Percentiles rank a stretch among this genome's conserved stretches.
Evolutionary conservation across 2,113 vertebrate species (phyloP).

Genomic region (Conger conger): DNA sequence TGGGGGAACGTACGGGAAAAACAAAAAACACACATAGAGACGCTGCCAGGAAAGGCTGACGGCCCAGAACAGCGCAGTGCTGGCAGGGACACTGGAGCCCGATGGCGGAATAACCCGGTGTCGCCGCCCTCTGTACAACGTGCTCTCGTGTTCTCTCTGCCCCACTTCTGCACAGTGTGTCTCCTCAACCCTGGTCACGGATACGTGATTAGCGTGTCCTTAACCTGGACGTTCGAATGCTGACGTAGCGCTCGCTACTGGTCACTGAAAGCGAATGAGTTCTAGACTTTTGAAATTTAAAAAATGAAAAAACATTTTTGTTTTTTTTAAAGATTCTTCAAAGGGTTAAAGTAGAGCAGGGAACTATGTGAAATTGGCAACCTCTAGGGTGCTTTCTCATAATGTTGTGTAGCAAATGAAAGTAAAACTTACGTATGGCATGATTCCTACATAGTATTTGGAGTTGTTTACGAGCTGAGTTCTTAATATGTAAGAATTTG

Average conservation of each 20-base stretch:
- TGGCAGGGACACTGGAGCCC: not conserved
- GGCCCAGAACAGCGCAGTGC: not conserved
- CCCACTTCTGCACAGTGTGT: not conserved
- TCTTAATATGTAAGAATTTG: not conserved
- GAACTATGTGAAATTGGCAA: not conserved
- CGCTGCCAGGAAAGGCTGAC: constrained; percentile 11
- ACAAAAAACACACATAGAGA: constrained; percentile 12
- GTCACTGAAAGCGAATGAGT: too few species aligned
- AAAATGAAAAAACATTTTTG: too few species aligned
- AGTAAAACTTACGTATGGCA: not conserved
- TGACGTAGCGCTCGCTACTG: too few species aligned
- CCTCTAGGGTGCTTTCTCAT: not conserved
- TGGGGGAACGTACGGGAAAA: not conserved
- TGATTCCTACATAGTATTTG: not conserved
- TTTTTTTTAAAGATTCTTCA: too few species aligned
- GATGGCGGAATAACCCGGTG: not conserved
- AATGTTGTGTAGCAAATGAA: not conserved
- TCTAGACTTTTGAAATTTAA: too few species aligned
- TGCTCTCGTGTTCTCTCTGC: not conserved
- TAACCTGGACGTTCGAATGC: too few species aligned
- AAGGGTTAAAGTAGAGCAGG: not conserved
- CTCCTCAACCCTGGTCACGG: too few species aligned
- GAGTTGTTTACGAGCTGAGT: not conserved
- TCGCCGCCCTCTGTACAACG: not conserved
- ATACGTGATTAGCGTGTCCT: too few species aligned